A percentile compares a stretch with the other conserved stretches of the same genome.
These are phyloP conservation scores for Apus apus DNA, from an alignment of 2,113 vertebrate genomes.

Conservation along the genomic window DNA sequence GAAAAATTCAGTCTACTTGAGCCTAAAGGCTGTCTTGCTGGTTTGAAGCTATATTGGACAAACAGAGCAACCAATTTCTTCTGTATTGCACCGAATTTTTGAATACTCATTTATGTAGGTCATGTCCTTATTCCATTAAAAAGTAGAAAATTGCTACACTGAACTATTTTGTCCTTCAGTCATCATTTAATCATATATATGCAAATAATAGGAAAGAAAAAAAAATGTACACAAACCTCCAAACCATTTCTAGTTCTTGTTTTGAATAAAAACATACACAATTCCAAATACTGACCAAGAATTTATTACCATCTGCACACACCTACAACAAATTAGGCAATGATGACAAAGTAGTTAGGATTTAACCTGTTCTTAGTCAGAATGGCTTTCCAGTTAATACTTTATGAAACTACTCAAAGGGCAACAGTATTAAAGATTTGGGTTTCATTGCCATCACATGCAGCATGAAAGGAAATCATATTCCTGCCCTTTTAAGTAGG, in stretches of 20 bases:
- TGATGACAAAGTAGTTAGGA: rapidly evolving
- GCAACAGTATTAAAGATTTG: neutral
- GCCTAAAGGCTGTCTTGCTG: neutral
- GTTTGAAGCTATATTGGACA: neutral
- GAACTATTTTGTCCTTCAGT: neutral
- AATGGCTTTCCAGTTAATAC: neutral
- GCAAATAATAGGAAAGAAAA: neutral
- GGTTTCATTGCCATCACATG: neutral
- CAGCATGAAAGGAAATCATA: neutral
- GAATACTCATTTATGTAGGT: neutral
- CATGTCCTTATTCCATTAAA: neutral
- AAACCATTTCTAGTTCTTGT: neutral
- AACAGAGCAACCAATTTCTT: neutral
- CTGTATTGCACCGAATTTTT: neutral
- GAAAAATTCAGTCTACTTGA: neutral
- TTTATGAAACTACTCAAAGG: neutral
- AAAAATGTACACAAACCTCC: rapidly evolving
- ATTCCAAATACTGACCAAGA: neutral
- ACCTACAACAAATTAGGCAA: neutral
- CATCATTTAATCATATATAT: neutral
- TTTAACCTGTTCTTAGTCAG: neutral
- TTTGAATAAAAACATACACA: neutral
- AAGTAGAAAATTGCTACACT: neutral
- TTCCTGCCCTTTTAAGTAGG: neutral
- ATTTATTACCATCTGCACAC: neutral